Conservation (phyloP, 2,113 vertebrate genomes). For the Sorex araneus region DNA sequence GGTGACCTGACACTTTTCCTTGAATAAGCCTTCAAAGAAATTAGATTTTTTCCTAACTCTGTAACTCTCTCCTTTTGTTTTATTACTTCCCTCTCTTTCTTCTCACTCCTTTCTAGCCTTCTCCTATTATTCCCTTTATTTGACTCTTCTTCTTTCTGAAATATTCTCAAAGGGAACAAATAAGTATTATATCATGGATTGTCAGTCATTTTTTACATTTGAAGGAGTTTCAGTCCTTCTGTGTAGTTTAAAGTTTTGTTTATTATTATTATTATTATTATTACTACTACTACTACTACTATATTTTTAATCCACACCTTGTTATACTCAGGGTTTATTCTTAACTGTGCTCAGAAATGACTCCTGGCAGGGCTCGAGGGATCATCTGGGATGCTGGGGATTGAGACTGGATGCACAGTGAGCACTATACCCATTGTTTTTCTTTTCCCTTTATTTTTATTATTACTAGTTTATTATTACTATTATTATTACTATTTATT, state of each 20-base stretch:
- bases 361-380: no score
- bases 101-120: background rate
- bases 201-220: background rate
- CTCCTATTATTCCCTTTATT: background rate
- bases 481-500: background rate
- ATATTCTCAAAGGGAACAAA: no score
- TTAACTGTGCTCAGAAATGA: no score
- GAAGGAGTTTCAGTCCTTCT: background rate
- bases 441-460: no score
- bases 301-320: no score
- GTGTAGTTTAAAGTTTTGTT: background rate
- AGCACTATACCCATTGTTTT: no score
- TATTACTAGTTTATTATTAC: background rate
- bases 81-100: background rate
- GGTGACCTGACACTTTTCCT: background rate
- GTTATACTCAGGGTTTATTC: no score
- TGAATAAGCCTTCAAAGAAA: constrained; percentile 10
- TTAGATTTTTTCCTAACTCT: background rate
- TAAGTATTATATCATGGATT: rapidly evolving
- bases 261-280: no score
- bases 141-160: background rate
- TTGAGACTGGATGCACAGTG: no score
- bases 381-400: no score
- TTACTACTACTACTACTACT: no score
- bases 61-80: background rate